Conservation (phyloP, 2,113 vertebrate species). For the Cheilinus undulatus region DNA sequence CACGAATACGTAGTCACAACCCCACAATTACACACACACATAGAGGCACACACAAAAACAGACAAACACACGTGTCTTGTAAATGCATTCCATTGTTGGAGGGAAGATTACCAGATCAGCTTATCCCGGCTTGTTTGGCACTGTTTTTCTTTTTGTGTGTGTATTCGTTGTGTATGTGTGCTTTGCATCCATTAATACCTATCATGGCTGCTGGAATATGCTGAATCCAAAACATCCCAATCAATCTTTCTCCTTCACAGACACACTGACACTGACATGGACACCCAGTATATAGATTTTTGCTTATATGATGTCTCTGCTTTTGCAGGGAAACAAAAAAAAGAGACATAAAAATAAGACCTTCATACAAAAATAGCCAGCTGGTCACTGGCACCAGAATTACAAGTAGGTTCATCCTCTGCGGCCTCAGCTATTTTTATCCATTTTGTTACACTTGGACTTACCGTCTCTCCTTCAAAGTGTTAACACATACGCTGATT, state of each 20-base stretch:
- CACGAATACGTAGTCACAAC: conserved; percentile 32
- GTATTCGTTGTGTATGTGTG: not conserved
- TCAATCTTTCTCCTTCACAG: conserved; percentile 4
- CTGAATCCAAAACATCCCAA: conserved; percentile 26
- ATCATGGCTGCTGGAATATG: conserved; percentile 38
- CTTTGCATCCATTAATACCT: conserved; percentile 58
- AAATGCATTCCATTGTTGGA: conserved; percentile 72
- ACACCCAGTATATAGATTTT: conserved; percentile 4
- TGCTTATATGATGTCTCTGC: conserved; percentile 5
- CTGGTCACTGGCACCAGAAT: too few species aligned
- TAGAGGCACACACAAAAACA: conserved; percentile 49
- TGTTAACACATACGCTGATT: too few species aligned
- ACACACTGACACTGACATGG: not conserved
- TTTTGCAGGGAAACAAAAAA: not conserved
- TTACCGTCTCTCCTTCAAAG: too few species aligned
- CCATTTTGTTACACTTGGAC: too few species aligned
- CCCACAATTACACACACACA: conserved; percentile 30
- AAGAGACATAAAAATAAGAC: not conserved
- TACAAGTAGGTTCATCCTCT: too few species aligned
- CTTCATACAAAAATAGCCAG: too few species aligned
- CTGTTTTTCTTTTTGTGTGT: conserved; percentile 24
- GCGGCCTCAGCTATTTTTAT: too few species aligned
- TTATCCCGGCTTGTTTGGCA: conserved; percentile 56
- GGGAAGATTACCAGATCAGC: conserved; percentile 66
- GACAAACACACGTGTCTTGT: conserved; percentile 51